Base-by-base conservation (phyloP, 2,113 vertebrate genomes). In the Podilymbus podiceps region DNA sequence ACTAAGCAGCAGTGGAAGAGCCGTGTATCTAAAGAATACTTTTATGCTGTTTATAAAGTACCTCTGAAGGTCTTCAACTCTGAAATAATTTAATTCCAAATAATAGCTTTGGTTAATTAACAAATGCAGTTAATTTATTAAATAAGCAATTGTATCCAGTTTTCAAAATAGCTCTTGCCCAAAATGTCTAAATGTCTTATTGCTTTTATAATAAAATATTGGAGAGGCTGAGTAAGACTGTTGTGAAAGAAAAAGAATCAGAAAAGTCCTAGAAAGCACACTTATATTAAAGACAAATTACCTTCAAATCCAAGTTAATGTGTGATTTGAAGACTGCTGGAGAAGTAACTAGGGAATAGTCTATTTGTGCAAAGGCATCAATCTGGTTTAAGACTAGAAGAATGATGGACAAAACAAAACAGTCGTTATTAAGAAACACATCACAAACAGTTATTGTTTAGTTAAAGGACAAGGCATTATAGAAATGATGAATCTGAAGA, bases 221-320 rank as follows among this genome's bases (percentile, higher is more conserved):
- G 40, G 44, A 93, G n/a, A 91, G 24, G n/a, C 30, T 71, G 75
- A 73, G 4, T 49, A 74, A 83, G 44, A 76, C 8, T 76, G 35
- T 16, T 79, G 62, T 38, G 58, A 89, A 89, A 85, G 33, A 85
- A 91, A 85, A 27, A 82, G 19, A 63, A 84, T 20, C 22, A 77
- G 68, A 21, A 94, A 59, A 74, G n/a, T 58, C 50, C 87, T 67
- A 74, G 62, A 94, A 86, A 87, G 52, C 14, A 88, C 79, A 89
- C 33, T 67, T n/a, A 50, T 33, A 89, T 88, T 89, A 80, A 94
- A 82, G 46, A 75, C n/a, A 92, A 88, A 83, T 97, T 97, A 98
- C 96, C 97, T 98, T 98, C 88, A 98, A 96, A 88, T 98, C 92
- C 93, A 98, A 94, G 85, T 97, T 97, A 59, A 98, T 86, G 74